phyloP scores from a whole-genome alignment of 1,140 invertebrate genomes.

The Zaprionus africanus region DNA sequence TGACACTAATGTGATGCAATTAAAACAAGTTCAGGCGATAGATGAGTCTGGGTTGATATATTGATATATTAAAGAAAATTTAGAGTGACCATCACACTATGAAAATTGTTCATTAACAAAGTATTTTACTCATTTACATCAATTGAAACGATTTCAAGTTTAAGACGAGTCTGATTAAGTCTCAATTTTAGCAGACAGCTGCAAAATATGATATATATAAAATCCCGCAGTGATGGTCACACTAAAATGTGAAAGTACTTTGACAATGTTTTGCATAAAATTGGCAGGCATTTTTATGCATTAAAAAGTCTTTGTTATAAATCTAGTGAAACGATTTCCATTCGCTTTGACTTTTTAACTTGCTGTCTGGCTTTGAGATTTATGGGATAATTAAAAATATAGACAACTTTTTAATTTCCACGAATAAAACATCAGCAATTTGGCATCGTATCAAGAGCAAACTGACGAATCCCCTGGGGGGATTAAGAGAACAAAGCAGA shows the following conservation, averaged over 20 bases:
- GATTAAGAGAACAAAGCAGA: constrained; percentile 10
- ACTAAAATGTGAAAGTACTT: not conserved
- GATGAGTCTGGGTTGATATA: not conserved
- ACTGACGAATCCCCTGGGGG: not conserved
- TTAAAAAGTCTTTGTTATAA: not conserved
- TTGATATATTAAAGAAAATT: too few relatives aligned
- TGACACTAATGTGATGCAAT: not conserved
- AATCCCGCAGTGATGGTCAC: not conserved
- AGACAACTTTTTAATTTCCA: constrained; percentile 30
- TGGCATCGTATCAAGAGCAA: constrained; percentile 26
- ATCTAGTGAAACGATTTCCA: not conserved
- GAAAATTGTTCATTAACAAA: too few relatives aligned
- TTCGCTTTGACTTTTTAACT: not conserved
- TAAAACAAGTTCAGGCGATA: not conserved
- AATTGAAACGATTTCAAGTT: not conserved
- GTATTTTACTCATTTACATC: not conserved
- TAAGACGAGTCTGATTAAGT: not conserved
- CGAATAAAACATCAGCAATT: constrained; percentile 20
- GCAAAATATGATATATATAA: not conserved
- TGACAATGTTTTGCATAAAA: not conserved
- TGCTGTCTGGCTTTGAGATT: constrained; percentile 18
- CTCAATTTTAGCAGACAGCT: not conserved
- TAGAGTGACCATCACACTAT: too few relatives aligned
- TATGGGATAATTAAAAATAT: constrained; percentile 18
- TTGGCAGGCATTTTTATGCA: not conserved